Evolutionary conservation across 2,113 vertebrate genomes (phyloP).

Genomic region (Mastomys natalensis): DNA sequence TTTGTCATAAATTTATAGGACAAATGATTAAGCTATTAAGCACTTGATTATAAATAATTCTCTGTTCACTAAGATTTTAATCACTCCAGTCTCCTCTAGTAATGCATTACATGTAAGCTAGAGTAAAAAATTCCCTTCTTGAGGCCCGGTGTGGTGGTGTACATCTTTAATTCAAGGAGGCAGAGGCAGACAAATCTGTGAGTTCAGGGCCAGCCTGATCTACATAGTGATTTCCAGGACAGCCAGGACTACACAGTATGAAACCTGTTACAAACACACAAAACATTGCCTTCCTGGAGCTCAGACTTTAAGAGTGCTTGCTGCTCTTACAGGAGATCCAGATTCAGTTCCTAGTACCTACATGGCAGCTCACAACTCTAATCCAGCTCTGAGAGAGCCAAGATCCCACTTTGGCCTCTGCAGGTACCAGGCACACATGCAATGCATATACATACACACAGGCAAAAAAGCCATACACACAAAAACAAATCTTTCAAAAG

Average conservation of each 20-base stretch:
- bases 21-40: conserved; percentile 31
- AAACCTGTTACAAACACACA: not conserved
- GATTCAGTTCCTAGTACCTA: not conserved
- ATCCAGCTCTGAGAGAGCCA: not conserved
- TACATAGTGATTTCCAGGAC: not conserved
- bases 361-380: not conserved
- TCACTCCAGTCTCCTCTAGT: not conserved
- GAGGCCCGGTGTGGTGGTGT: not conserved
- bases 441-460: not conserved
- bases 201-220: not conserved
- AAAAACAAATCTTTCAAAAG: not conserved
- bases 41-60: conserved; percentile 45
- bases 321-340: not conserved
- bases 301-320: not conserved
- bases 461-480: not conserved
- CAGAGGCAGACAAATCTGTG: not conserved
- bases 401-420: not conserved
- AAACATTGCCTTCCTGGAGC: not conserved
- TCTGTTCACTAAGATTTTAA: conserved; percentile 13
- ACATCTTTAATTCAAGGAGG: not conserved
- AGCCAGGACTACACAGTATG: not conserved
- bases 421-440: not conserved
- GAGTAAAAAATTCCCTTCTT: conserved; percentile 33
- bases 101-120: conserved; percentile 51
- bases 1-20: conserved; percentile 48